These are phyloP conservation scores for Holothuria leucospilota DNA, from an alignment of 53 echinoderm and acorn worm species.

Conservation along the genomic window DNA sequence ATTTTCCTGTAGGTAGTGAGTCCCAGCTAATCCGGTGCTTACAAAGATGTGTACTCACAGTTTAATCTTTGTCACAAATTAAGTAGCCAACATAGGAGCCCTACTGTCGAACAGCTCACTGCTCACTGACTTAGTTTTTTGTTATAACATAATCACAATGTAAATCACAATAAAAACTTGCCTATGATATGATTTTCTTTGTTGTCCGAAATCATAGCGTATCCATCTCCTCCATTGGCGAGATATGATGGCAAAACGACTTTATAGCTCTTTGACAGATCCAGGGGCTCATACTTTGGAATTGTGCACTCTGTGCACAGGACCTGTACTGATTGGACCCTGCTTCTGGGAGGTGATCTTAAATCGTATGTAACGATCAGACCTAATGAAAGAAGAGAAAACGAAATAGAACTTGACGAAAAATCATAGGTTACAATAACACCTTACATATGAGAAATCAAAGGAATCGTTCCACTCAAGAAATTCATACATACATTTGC, in stretches of 20 bases:
- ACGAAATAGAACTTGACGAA: neutral
- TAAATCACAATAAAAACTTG: neutral
- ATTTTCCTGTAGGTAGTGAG: too few species aligned
- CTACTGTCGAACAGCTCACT: too few species aligned
- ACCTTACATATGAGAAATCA: too few species aligned
- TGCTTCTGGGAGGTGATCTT: slow-evolving; percentile 29
- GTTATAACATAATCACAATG: too few species aligned
- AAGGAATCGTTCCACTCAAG: too few species aligned
- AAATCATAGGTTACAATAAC: too few species aligned
- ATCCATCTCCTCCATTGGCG: slow-evolving; percentile 86
- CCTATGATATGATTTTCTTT: slow-evolving; percentile 59
- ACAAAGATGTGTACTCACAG: too few species aligned
- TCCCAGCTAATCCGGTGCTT: too few species aligned
- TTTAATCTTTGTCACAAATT: too few species aligned
- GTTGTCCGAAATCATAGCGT: slow-evolving; percentile 68
- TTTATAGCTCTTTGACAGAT: slow-evolving; percentile 65
- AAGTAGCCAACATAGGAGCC: too few species aligned
- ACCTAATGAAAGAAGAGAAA: slow-evolving; percentile 46
- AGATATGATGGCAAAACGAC: slow-evolving; percentile 68
- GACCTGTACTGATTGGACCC: slow-evolving; percentile 68
- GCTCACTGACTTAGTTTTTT: too few species aligned
- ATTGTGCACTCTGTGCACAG: slow-evolving; percentile 79
- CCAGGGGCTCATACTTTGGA: slow-evolving; percentile 75
- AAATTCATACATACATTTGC: too few species aligned
- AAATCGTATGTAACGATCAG: slow-evolving; percentile 79